A percentile compares a stretch with the other conserved stretches of the same genome.
phyloP scores from a whole-genome alignment of 2,888 invertebrate genomes.

The Dione vanillae region DNA sequence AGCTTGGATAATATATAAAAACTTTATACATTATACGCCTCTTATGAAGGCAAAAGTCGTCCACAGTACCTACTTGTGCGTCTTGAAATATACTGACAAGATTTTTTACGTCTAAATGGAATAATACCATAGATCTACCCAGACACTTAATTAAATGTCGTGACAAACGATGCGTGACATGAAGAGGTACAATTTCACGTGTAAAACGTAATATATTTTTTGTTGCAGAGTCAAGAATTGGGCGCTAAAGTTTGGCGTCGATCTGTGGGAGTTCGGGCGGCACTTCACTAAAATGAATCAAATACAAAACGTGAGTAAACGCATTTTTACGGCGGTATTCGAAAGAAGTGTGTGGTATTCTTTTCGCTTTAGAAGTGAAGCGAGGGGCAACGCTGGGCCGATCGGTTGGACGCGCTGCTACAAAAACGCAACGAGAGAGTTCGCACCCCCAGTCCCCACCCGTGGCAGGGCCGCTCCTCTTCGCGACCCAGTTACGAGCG shows the following conservation, averaged over 20 bases:
- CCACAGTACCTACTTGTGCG: slow-evolving; percentile 22
- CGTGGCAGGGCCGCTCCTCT: slow-evolving; percentile 46
- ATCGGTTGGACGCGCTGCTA: slow-evolving; percentile 70
- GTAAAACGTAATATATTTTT: slow-evolving; percentile 47
- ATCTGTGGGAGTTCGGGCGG: slow-evolving; percentile 94
- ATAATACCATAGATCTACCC: slow-evolving; percentile 39
- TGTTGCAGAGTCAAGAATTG: slow-evolving; percentile 94
- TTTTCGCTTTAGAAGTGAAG: slow-evolving; percentile 59
- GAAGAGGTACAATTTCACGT: slow-evolving; percentile 35
- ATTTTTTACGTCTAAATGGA: slow-evolving; percentile 37
- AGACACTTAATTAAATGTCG: slow-evolving; percentile 46
- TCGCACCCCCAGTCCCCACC: slow-evolving; percentile 56
- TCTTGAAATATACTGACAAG: slow-evolving; percentile 37
- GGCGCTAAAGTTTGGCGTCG: slow-evolving; percentile 95
- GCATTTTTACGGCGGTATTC: slow-evolving; percentile 39
- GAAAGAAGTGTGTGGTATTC: slow-evolving; percentile 43
- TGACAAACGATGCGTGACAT: slow-evolving; percentile 41
- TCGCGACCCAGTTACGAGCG: slow-evolving; percentile 67
- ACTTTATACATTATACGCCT: slow-evolving; percentile 11
- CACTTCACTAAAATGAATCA: slow-evolving; percentile 95
- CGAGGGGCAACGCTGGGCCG: slow-evolving; percentile 56
- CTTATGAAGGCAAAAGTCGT: slow-evolving; percentile 18
- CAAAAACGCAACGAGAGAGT: slow-evolving; percentile 68
- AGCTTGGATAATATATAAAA: slow-evolving; percentile 19
- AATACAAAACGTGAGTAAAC: slow-evolving; percentile 91